Evolutionary conservation across 64 coral and sea anemone species (phyloP).

Genomic region (Trachythela sp.): DNA sequence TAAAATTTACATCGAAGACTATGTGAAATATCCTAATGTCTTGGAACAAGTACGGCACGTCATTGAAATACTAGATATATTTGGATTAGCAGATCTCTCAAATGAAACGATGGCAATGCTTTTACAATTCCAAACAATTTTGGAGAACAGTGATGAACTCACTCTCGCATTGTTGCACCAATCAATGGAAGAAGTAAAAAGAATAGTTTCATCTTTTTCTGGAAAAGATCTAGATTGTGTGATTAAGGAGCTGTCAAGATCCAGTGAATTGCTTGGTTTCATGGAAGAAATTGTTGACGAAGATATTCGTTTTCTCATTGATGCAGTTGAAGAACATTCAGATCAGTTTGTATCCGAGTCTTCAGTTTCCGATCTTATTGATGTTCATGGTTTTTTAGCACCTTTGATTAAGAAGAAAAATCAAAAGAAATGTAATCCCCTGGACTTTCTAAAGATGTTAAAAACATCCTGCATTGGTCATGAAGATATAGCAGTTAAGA

Average conservation of each 20-base stretch:
- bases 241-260: background rate
- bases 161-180: background rate
- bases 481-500: slow-evolving; percentile 75
- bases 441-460: background rate
- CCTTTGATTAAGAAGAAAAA: background rate
- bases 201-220: background rate
- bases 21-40: background rate
- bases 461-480: background rate
- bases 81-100: background rate
- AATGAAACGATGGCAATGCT: background rate
- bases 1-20: background rate
- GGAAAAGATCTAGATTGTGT: background rate
- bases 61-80: background rate
- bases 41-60: background rate
- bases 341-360: slow-evolving; percentile 7
- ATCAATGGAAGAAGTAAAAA: background rate
- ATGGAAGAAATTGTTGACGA: background rate
- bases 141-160: background rate
- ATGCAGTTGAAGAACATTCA: slow-evolving; percentile 12
- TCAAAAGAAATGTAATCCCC: background rate
- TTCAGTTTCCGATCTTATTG: background rate
- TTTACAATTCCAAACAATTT: background rate
- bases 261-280: background rate
- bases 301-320: slow-evolving; percentile 3
- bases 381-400: slow-evolving; percentile 6